Evolutionary conservation across 2,888 invertebrate species (phyloP).

Genomic region (Hirtodrosophila confusa): DNA sequence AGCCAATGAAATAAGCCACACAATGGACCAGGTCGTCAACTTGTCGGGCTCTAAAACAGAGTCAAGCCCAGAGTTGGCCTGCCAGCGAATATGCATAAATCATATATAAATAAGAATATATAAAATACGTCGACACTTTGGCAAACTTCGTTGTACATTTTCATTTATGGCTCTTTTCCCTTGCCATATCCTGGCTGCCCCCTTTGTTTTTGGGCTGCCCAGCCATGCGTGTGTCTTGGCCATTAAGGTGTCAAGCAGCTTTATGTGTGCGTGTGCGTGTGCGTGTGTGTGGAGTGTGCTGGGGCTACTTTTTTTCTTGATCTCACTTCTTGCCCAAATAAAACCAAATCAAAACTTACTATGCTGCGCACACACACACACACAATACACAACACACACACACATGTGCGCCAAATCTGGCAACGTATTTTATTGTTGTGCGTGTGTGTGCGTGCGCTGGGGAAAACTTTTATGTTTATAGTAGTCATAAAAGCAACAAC

Average conservation of each 20-base stretch:
- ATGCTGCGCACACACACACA: constrained; percentile 62
- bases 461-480: constrained; percentile 75
- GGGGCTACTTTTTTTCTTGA: constrained; percentile 37
- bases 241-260: constrained; percentile 71
- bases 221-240: constrained; percentile 60
- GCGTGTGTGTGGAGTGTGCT: constrained; percentile 21
- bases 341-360: constrained; percentile 78
- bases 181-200: constrained; percentile 1
- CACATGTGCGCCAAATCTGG: constrained; percentile 24
- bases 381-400: constrained; percentile 14
- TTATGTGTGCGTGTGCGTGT: constrained; percentile 19
- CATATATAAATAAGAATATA: constrained; percentile 41
- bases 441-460: constrained; percentile 32
- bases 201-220: constrained; percentile 5
- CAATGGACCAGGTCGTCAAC: constrained; percentile 18
- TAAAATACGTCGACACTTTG: constrained; percentile 51
- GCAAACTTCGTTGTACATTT: constrained; percentile 67
- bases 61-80: constrained; percentile 41
- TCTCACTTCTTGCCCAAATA: constrained; percentile 55
- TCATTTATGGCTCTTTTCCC: constrained; percentile 31
- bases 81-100: constrained; percentile 45
- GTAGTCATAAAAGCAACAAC: constrained; percentile 61
- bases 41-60: constrained; percentile 3
- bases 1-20: constrained; percentile 7
- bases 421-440: constrained; percentile 48